These are phyloP conservation scores for Popillia japonica DNA, from an alignment of 1,140 invertebrate species.

Conservation along the genomic window DNA sequence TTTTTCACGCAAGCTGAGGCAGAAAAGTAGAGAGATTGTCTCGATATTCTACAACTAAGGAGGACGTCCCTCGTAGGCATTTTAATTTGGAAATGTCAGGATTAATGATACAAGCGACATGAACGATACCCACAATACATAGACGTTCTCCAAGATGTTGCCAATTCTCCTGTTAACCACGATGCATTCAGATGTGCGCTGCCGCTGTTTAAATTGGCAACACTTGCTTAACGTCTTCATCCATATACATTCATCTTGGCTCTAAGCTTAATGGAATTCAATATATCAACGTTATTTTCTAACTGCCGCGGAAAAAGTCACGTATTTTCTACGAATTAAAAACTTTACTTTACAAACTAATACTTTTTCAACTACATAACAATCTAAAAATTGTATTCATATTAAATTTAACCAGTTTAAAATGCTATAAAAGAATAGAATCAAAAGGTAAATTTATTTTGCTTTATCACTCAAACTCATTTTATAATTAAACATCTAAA, in stretches of 20 bases:
- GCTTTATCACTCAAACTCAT: no score
- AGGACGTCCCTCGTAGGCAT: conserved; percentile 20
- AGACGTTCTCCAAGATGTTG: not conserved
- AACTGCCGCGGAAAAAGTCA: no score
- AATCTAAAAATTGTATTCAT: no score
- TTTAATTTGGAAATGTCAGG: conserved; percentile 34
- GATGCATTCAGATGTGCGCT: not conserved
- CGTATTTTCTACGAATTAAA: no score
- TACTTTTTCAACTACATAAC: no score
- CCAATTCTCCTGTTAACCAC: not conserved
- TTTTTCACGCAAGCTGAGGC: not conserved
- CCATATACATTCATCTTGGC: not conserved
- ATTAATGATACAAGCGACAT: conserved; percentile 26
- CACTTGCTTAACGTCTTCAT: not conserved
- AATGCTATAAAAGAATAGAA: no score
- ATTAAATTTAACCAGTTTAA: no score
- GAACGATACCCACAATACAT: conserved; percentile 20
- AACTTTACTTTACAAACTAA: no score
- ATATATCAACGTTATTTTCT: not conserved
- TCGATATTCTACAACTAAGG: conserved; percentile 20
- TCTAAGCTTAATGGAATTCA: not conserved
- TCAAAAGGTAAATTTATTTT: no score
- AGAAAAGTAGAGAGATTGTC: conserved; percentile 19
- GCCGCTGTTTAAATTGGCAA: not conserved
- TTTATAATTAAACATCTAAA: no score